Conservation (phyloP, 2,888 invertebrate genomes). For the Neoaliturus tenellus region DNA sequence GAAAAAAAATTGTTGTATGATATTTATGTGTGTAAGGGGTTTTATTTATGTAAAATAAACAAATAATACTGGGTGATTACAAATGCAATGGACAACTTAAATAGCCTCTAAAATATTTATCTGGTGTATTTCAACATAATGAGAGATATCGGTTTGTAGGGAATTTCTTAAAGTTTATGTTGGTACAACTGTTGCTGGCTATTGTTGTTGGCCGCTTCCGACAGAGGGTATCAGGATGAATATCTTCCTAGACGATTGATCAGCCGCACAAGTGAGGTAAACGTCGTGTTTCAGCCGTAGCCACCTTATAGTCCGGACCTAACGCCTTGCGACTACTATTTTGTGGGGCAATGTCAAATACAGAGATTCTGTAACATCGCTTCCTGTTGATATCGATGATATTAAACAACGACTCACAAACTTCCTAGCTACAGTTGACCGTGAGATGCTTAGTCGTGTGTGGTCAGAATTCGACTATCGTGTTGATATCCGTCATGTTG, state of each 20-base stretch:
- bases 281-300: conserved; percentile 41
- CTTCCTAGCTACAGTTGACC: conserved; percentile 48
- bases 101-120: too few relatives aligned
- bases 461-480: conserved; percentile 39
- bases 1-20: too few relatives aligned
- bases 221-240: conserved; percentile 29
- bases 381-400: conserved; percentile 46
- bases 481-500: conserved; percentile 42
- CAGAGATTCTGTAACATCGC: conserved; percentile 41
- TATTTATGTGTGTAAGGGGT: too few relatives aligned
- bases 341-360: conserved; percentile 45
- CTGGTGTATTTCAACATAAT: too few relatives aligned
- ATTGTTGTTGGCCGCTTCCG: too few relatives aligned
- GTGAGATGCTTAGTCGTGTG: conserved; percentile 40
- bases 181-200: too few relatives aligned
- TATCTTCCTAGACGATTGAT: conserved; percentile 35
- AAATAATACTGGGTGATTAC: too few relatives aligned
- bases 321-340: conserved; percentile 31
- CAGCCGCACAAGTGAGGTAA: conserved; percentile 8
- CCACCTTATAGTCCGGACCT: conserved; percentile 43
- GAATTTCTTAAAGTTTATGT: too few relatives aligned
- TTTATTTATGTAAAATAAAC: too few relatives aligned
- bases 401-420: conserved; percentile 49
- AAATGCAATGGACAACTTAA: too few relatives aligned
- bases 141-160: too few relatives aligned